Percentiles rank a stretch among this genome's conserved stretches.
Evolutionary conservation across 2,888 invertebrate species (phyloP).

Genomic region (Tenthredo notha): DNA sequence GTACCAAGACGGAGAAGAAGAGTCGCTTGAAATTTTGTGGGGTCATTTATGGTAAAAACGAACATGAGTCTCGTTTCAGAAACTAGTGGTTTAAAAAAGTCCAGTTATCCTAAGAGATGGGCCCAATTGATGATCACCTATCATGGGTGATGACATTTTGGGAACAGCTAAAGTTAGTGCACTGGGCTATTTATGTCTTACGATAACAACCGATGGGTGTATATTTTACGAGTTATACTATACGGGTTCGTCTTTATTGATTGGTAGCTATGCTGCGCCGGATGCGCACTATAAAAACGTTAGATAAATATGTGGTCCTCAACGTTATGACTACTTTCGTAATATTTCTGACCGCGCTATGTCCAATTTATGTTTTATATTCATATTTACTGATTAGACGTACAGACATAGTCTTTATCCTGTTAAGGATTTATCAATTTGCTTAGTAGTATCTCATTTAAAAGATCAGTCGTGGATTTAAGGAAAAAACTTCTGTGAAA

Average conservation of each 20-base stretch:
- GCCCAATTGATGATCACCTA: constrained; percentile 19
- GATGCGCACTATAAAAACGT: not conserved
- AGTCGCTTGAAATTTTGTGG: constrained; percentile 10
- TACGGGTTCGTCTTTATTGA: not conserved
- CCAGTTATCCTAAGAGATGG: constrained; percentile 24
- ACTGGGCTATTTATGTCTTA: constrained; percentile 16
- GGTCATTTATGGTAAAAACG: constrained; percentile 17
- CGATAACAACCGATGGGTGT: not conserved
- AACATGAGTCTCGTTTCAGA: not conserved
- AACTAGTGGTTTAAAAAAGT: constrained; percentile 8
- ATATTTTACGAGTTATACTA: constrained; percentile 13
- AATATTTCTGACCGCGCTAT: not conserved
- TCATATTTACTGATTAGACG: not conserved
- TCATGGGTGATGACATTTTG: constrained; percentile 23
- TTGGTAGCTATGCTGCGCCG: constrained; percentile 3
- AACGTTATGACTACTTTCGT: constrained; percentile 15
- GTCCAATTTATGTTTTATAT: not conserved
- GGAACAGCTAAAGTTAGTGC: constrained; percentile 19
- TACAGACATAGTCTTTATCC: not conserved
- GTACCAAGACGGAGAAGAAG: not conserved
- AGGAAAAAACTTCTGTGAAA: not conserved
- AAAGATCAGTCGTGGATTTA: too few relatives aligned
- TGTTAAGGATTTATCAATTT: not conserved
- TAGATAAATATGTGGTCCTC: not conserved
- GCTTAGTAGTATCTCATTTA: not conserved